A percentile compares a stretch with the other conserved stretches of the same genome.
phyloP scores from a whole-genome alignment of 2,113 vertebrate genomes.

The Actenoides lindsayi region DNA sequence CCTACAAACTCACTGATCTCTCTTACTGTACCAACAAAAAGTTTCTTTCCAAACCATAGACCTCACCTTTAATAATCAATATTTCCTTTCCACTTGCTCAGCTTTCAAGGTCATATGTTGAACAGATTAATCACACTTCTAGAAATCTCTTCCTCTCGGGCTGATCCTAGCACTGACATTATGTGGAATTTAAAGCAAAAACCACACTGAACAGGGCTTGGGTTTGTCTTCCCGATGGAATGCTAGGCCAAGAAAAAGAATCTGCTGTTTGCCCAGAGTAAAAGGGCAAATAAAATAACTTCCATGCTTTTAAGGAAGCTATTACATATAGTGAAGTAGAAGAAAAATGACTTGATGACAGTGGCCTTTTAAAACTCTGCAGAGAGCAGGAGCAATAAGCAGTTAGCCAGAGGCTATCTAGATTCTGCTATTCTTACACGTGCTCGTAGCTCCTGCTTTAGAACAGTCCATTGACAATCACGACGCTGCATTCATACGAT shows the following conservation, averaged over 20 bases:
- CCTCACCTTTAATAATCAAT: conserved; percentile 56
- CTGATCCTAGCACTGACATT: conserved; percentile 7
- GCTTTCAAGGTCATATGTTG: conserved; percentile 38
- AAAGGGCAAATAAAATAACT: conserved; percentile 57
- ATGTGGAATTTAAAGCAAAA: conserved; percentile 37
- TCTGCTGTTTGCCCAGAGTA: conserved; percentile 45
- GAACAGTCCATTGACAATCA: neutral
- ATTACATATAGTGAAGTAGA: conserved; percentile 28
- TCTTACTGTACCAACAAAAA: neutral
- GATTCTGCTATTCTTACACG: neutral
- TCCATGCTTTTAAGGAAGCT: conserved; percentile 51
- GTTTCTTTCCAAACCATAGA: conserved; percentile 37
- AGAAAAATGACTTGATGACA: conserved; percentile 63
- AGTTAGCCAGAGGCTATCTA: conserved; percentile 27
- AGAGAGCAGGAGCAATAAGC: neutral
- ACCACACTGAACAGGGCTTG: neutral
- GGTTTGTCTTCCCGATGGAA: conserved; percentile 6
- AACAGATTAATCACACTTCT: conserved; percentile 48
- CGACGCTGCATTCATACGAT: neutral
- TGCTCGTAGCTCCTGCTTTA: neutral
- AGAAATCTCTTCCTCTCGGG: conserved; percentile 11
- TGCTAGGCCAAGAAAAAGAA: conserved; percentile 62
- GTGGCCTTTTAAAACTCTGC: conserved; percentile 29
- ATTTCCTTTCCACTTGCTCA: conserved; percentile 50
- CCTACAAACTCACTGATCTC: neutral